phyloP scores from a whole-genome alignment of 2,797 vertebrate genomes.

The Oryzias sinensis region DNA sequence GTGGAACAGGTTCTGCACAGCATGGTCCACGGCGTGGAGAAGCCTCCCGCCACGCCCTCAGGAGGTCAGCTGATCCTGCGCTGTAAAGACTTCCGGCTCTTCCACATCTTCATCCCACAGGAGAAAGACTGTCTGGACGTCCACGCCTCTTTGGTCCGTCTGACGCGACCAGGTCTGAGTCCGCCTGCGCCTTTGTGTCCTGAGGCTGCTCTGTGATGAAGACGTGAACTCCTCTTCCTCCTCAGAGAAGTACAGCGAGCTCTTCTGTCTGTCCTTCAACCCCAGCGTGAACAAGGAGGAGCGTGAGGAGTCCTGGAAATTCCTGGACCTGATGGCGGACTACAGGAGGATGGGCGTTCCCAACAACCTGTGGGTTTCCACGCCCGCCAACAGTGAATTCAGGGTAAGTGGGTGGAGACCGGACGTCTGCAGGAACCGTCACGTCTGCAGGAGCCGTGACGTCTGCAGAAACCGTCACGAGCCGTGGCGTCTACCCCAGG shows the following conservation, averaged over 20 bases:
- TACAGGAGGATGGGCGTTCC: conserved; percentile 93
- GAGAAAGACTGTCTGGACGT: conserved; percentile 88
- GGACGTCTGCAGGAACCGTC: too few species aligned
- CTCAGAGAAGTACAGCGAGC: conserved; percentile 90
- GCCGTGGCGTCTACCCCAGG: too few species aligned
- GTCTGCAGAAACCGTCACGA: too few species aligned
- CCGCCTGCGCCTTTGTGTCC: too few species aligned
- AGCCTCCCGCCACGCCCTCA: conserved; percentile 80
- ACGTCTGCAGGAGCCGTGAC: too few species aligned
- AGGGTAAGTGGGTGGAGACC: conserved; percentile 81
- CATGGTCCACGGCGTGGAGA: conserved; percentile 87
- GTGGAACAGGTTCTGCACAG: conserved; percentile 87
- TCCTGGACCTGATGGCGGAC: conserved; percentile 83
- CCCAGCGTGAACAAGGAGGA: conserved; percentile 90
- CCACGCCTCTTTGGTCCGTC: conserved; percentile 83
- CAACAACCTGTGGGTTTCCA: conserved; percentile 87
- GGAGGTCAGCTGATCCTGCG: conserved; percentile 88
- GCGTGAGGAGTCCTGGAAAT: conserved; percentile 87
- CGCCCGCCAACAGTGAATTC: conserved; percentile 89
- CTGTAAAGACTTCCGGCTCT: conserved; percentile 91
- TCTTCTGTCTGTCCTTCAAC: conserved; percentile 97
- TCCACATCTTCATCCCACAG: conserved; percentile 86
- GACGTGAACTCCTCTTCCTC: neutral
- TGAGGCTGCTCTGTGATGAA: too few species aligned
- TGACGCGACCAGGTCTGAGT: conserved; percentile 82